phyloP scores from a whole-genome alignment of 2,888 invertebrate genomes.

The Anagyrus pseudococci region DNA sequence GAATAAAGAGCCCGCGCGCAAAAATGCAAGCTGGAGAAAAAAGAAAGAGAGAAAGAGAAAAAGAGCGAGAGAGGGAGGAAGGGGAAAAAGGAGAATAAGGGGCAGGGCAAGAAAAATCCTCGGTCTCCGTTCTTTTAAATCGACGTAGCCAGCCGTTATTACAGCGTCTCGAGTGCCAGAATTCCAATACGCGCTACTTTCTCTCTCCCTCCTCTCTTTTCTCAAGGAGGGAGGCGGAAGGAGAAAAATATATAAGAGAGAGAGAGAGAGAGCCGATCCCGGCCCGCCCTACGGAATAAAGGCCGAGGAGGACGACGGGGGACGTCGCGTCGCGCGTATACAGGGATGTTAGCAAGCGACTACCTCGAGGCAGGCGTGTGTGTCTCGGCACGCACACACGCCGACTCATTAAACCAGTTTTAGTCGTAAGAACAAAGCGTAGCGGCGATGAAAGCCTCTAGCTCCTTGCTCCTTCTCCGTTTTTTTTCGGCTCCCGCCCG shows the following conservation, averaged over 20 bases:
- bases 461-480: slow-evolving; percentile 11
- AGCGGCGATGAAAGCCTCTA: slow-evolving; percentile 19
- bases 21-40: slow-evolving; percentile 8
- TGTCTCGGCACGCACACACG: no score
- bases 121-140: slow-evolving; percentile 25
- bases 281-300: no score
- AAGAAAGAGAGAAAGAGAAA: not conserved
- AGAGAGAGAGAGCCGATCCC: no score
- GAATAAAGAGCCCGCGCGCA: not conserved
- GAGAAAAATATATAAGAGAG: no score
- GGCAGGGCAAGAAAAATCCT: slow-evolving; percentile 5
- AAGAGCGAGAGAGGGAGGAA: not conserved
- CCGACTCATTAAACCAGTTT: slow-evolving; percentile 38
- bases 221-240: not conserved
- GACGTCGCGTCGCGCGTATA: no score
- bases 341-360: no score
- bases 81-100: not conserved
- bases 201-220: not conserved
- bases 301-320: no score
- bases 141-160: slow-evolving; percentile 46
- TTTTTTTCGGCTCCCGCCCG: not conserved
- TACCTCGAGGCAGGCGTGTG: no score
- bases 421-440: slow-evolving; percentile 36
- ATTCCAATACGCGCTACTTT: slow-evolving; percentile 47
- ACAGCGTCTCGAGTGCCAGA: slow-evolving; percentile 57